Percentiles rank a stretch among this genome's conserved stretches.
Evolutionary conservation across 2,888 invertebrate genomes (phyloP).

Genomic region (Thalpophila matura): DNA sequence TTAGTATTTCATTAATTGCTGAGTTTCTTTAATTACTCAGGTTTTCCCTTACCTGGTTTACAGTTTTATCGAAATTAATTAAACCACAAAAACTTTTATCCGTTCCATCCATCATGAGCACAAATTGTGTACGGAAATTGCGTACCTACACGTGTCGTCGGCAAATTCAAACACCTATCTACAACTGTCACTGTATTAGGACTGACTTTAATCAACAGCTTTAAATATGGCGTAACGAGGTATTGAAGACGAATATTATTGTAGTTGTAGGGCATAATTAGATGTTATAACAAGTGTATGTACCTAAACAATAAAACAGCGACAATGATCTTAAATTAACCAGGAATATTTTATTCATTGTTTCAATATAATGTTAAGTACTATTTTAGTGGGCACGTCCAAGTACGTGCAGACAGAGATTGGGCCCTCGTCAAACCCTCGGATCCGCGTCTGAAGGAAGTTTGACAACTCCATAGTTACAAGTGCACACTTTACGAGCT

Average conservation of each 20-base stretch:
- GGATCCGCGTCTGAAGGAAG: conserved; percentile 71
- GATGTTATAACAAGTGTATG: too few species aligned
- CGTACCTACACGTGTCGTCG: too few species aligned
- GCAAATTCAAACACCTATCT: conserved; percentile 3
- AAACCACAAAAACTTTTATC: too few species aligned
- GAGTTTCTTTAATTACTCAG: too few species aligned
- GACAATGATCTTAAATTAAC: conserved; percentile 46
- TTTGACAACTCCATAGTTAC: conserved; percentile 79
- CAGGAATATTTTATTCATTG: conserved; percentile 46
- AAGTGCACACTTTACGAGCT: conserved; percentile 80
- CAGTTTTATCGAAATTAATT: not conserved
- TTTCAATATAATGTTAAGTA: conserved; percentile 41
- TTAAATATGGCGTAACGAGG: conserved; percentile 21
- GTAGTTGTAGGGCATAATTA: too few species aligned
- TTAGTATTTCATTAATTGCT: not conserved
- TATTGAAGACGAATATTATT: conserved; percentile 15
- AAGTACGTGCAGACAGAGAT: conserved; percentile 56
- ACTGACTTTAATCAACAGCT: conserved; percentile 36
- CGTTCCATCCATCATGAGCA: too few species aligned
- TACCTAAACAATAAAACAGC: too few species aligned
- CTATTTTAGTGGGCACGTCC: conserved; percentile 55
- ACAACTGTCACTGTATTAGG: conserved; percentile 24
- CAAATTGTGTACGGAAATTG: too few species aligned
- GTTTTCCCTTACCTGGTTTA: too few species aligned
- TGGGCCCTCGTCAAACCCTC: conserved; percentile 76